phyloP scores from a whole-genome alignment of 2,797 vertebrate species.

The Salmo trutta region DNA sequence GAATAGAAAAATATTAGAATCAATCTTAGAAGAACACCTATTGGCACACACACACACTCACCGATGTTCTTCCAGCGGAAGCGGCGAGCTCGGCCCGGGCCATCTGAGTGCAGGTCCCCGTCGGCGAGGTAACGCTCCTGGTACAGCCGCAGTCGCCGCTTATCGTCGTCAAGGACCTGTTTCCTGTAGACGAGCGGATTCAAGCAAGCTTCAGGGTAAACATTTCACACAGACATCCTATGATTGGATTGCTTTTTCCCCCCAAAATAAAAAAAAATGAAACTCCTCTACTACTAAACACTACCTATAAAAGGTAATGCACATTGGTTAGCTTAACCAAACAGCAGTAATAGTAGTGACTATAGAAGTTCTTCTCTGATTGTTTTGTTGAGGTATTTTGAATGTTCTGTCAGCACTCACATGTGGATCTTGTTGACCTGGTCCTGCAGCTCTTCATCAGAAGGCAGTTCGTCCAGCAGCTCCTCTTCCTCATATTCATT shows the following conservation, averaged over 20 bases:
- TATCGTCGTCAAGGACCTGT: constrained; percentile 91
- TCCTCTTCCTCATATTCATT: constrained; percentile 93
- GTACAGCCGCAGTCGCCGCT: constrained; percentile 88
- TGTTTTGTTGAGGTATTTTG: too few species aligned
- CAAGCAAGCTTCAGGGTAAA: background rate
- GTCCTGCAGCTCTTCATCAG: constrained; percentile 86
- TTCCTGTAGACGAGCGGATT: constrained; percentile 77
- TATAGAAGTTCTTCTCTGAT: too few species aligned
- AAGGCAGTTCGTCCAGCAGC: constrained; percentile 89
- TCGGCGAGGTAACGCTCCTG: constrained; percentile 93
- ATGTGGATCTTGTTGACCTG: constrained; percentile 97
- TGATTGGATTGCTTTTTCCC: too few species aligned
- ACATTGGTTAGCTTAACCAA: too few species aligned
- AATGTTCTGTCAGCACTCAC: constrained; percentile 73
- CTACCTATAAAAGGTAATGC: too few species aligned
- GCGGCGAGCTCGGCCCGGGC: constrained; percentile 88
- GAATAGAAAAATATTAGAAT: too few species aligned
- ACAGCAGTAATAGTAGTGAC: too few species aligned
- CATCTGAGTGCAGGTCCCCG: constrained; percentile 93
- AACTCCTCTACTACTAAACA: too few species aligned
- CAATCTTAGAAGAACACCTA: too few species aligned
- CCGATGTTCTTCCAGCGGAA: constrained; percentile 96
- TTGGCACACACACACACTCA: constrained; percentile 34
- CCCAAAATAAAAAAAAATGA: too few species aligned
- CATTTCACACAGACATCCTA: too few species aligned